Base-by-base conservation (phyloP, 2,113 vertebrate species). In the Siniperca knerii region DNA sequence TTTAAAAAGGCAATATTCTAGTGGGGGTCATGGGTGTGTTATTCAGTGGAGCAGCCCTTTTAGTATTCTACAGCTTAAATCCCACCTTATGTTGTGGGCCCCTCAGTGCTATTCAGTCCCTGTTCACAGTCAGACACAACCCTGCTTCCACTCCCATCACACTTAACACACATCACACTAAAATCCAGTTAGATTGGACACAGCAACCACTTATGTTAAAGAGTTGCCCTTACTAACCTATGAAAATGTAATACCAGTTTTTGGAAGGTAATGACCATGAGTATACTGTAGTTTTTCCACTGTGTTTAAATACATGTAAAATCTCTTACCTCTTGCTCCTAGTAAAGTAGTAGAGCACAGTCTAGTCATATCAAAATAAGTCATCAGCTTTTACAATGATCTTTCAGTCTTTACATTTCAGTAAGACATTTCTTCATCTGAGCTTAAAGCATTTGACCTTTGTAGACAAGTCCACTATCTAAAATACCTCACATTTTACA, bases 11-110 rank as follows among this genome's bases (percentile, higher is more conserved):
- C 15, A 58, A 48, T 42, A 64, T 78, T 52, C 5, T 54, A 25
- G 44, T 65, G 23, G 25, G 46, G n/a, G 33, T 84, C 1, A 70
- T 46, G 13, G 11, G 44, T 68, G 60, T 60, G 61, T 64, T 16
- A 10, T 40, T 85, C 21, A 78, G 44, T 37, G 60, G 33, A 67
- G 64, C 52, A 86, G 87, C 84, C 88, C 84, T 89, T 93, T 72
- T 54, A 61, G 50, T 75, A 20, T 46, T 0, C n/a, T 48, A 57
- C 21, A 16, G 21, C 23, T 5, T 40, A 35, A 54, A 73, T 44
- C 11, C 35, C 21, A 40, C 50, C 12, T 40, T 55, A 8, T 35
- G 66, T 1, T 40, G 16, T 62, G 42, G 55, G 2, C n/a, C 3
- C 18, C 58, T 9, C 42, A 62, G 29, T 54, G 42, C 18, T 52